Evolutionary conservation across 2,888 invertebrate genomes (phyloP).

Genomic region (Brenthis ino): DNA sequence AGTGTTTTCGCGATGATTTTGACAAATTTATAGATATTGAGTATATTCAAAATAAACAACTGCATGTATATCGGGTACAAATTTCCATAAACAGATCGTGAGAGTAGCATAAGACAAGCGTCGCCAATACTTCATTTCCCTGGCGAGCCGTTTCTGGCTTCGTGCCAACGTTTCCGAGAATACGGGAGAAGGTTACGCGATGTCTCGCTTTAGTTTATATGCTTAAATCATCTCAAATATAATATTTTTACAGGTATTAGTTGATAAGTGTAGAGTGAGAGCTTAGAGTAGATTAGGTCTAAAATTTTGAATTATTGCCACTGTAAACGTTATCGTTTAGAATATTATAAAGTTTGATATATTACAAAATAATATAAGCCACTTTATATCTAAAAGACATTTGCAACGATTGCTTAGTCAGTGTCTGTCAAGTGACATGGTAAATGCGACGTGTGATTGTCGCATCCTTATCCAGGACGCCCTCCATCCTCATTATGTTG

Average conservation of each 20-base stretch:
- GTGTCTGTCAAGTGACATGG: constrained; percentile 37
- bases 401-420: constrained; percentile 19
- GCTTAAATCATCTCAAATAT: constrained; percentile 76
- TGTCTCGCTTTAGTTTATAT: constrained; percentile 78
- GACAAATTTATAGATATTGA: constrained; percentile 52
- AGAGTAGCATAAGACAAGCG: constrained; percentile 67
- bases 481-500: constrained; percentile 74
- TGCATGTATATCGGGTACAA: constrained; percentile 54
- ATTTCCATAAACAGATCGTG: constrained; percentile 74
- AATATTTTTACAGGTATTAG: constrained; percentile 60
- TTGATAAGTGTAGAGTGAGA: constrained; percentile 24
- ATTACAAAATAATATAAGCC: too few relatives aligned
- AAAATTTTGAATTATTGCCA: too few relatives aligned
- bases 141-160: constrained; percentile 67
- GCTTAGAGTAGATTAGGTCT: constrained; percentile 2
- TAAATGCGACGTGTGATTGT: constrained; percentile 59
- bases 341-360: too few relatives aligned
- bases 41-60: constrained; percentile 62
- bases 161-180: constrained; percentile 78
- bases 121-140: constrained; percentile 75
- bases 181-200: constrained; percentile 77
- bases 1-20: constrained; percentile 45
- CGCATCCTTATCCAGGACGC: constrained; percentile 69
- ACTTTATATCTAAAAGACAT: constrained; percentile 6
- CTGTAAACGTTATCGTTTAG: too few relatives aligned